Evolutionary conservation across 2,797 vertebrate genomes (phyloP).

Genomic region (Lutjanus campechanus): DNA sequence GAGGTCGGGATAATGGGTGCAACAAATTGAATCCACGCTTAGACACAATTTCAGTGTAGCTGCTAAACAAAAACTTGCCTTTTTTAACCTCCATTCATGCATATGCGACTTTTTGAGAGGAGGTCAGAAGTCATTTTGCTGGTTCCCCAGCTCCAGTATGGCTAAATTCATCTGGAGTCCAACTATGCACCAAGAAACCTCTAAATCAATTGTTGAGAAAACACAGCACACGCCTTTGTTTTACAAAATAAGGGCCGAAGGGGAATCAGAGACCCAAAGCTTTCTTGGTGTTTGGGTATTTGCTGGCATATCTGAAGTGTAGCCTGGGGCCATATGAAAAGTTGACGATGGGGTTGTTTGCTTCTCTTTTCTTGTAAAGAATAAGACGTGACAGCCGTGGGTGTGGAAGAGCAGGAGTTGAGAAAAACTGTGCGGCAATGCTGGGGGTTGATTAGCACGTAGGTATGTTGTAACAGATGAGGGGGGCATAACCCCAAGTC

Average conservation of each 20-base stretch:
- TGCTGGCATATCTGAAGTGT: slow-evolving; percentile 46
- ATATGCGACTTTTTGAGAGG: background rate
- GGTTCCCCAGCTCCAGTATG: slow-evolving; percentile 20
- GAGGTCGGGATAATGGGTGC: slow-evolving; percentile 12
- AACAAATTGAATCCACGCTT: slow-evolving; percentile 1
- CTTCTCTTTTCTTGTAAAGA: slow-evolving; percentile 29
- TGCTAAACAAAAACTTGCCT: background rate
- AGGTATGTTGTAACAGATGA: slow-evolving; percentile 18
- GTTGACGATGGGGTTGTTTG: slow-evolving; percentile 50
- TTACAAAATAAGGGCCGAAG: slow-evolving; percentile 30
- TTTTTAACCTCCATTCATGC: slow-evolving; percentile 8
- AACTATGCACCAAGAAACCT: background rate
- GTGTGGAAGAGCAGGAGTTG: slow-evolving; percentile 8
- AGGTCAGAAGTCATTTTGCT: slow-evolving; percentile 33
- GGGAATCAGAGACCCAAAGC: slow-evolving; percentile 40
- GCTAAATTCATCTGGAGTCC: slow-evolving; percentile 25
- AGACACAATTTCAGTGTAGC: slow-evolving; percentile 23
- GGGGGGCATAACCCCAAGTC: slow-evolving; percentile 29
- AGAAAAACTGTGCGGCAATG: background rate
- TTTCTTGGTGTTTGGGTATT: slow-evolving; percentile 51
- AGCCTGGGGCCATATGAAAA: slow-evolving; percentile 44
- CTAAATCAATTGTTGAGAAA: slow-evolving; percentile 48
- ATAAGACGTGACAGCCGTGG: slow-evolving; percentile 53
- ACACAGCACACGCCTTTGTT: slow-evolving; percentile 38
- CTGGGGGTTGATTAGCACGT: slow-evolving; percentile 46